Evolutionary conservation across 2,888 invertebrate species (phyloP).

Genomic region (Acanthosepion pharaonis): DNA sequence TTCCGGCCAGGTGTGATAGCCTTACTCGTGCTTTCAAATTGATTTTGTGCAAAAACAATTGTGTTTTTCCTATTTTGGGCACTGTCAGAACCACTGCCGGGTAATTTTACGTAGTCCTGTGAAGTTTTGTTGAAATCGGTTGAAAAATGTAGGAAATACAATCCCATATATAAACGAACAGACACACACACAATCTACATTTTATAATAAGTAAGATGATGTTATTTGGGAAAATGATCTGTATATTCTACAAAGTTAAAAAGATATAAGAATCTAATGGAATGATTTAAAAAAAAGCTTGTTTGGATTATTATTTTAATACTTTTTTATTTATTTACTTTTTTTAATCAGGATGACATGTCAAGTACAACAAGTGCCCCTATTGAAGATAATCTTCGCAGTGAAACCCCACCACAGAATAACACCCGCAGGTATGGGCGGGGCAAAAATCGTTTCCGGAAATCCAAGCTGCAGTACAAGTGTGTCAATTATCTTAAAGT

Average conservation of each 20-base stretch:
- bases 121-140: too few relatives aligned
- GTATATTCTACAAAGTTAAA: not conserved
- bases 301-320: not conserved
- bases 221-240: too few relatives aligned
- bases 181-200: too few relatives aligned
- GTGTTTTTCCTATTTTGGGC: too few relatives aligned
- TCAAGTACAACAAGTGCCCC: slow-evolving; percentile 87
- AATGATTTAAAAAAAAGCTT: not conserved
- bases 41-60: too few relatives aligned
- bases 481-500: slow-evolving; percentile 79
- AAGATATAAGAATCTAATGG: not conserved
- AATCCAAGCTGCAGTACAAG: slow-evolving; percentile 83
- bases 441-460: slow-evolving; percentile 79
- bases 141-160: too few relatives aligned
- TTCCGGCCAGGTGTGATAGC: too few relatives aligned
- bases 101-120: too few relatives aligned
- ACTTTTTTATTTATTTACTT: not conserved
- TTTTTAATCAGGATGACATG: slow-evolving; percentile 81
- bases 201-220: too few relatives aligned
- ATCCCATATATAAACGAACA: too few relatives aligned
- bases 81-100: too few relatives aligned
- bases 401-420: slow-evolving; percentile 84
- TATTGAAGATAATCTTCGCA: slow-evolving; percentile 85
- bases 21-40: too few relatives aligned
- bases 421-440: slow-evolving; percentile 70